phyloP scores from a whole-genome alignment of 2,888 invertebrate genomes.

The Napeogenes sylphis region DNA sequence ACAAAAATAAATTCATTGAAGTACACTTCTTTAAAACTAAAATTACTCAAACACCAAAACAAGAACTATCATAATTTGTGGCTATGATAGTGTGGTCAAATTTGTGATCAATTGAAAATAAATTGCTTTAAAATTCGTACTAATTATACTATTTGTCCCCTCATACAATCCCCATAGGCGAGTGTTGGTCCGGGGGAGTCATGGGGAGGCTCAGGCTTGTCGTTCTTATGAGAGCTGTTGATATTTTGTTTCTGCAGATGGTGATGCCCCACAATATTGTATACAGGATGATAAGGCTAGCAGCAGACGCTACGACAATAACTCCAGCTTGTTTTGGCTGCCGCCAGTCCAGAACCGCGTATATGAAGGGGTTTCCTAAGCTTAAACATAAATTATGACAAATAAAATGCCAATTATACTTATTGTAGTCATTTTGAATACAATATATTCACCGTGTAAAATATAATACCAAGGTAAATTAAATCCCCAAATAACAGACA shows the following conservation, averaged over 20 bases:
- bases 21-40: no score
- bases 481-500: no score
- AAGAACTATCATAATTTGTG: not conserved
- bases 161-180: conserved; percentile 36
- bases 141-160: conserved; percentile 9
- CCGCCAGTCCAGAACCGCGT: conserved; percentile 87
- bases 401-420: not conserved
- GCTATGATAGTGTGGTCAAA: conserved; percentile 1
- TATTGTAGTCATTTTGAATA: no score
- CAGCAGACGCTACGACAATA: conserved; percentile 48
- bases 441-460: no score
- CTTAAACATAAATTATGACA: conserved; percentile 52
- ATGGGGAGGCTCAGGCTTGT: conserved; percentile 51
- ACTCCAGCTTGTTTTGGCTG: conserved; percentile 78
- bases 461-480: no score
- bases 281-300: conserved; percentile 50
- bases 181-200: conserved; percentile 44
- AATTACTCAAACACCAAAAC: no score
- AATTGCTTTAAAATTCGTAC: not conserved
- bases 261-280: conserved; percentile 47
- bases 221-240: conserved; percentile 45
- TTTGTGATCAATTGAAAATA: not conserved
- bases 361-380: conserved; percentile 82
- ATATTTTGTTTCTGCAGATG: conserved; percentile 50
- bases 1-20: no score